Evolutionary conservation across 2,797 vertebrate species (phyloP), one percentile per base, ranked within the genome.

Genomic region (Acanthurus tractus): DNA sequence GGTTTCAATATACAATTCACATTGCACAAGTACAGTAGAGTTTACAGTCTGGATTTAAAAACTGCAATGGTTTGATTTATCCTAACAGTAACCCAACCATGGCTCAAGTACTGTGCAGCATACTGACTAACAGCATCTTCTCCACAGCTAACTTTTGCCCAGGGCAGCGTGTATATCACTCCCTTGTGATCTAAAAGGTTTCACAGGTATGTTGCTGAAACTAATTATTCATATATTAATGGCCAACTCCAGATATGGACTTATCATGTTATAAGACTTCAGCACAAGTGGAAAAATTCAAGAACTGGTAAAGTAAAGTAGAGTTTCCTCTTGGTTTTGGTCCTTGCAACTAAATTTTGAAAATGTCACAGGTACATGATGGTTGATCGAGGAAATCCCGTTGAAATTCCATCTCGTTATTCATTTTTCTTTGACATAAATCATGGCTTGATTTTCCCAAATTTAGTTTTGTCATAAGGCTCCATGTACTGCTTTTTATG

Each of bases 101-200:
- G 36, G 57, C 54, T 61, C 42, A 11, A 63, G 50, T 29, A 38
- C 48, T 62, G 49, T 63, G 18, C 49, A 8, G 52, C 45, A 36
- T 36, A 48, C 36, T 48, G 44, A 56, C 52, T 64, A 22, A 64
- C 64, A 73, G 59, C 46, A 13, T 2, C 42, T 54, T 55, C 29
- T 71, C 48, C 40, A 45, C 64, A 45, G 38, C 66, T 40, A 22
- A 17, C 52, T 66, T 66, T 40, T 25, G 8, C 50, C 44, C 29
- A 38, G 25, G 25, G 44, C 53, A 49, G 34, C 17, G 49, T 48
- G 10, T 44, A 49, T 1, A 8, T 1, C 38, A 8, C 38, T 40
- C 38, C 38, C 38, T 11, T 40, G 38, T 40, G 38, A 40, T 36
- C 55, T 10, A 17, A 45, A 38, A 8, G 46, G 59, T 56, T n/a